phyloP scores from a whole-genome alignment of 1,140 invertebrate species.

The Magallana gigas region DNA sequence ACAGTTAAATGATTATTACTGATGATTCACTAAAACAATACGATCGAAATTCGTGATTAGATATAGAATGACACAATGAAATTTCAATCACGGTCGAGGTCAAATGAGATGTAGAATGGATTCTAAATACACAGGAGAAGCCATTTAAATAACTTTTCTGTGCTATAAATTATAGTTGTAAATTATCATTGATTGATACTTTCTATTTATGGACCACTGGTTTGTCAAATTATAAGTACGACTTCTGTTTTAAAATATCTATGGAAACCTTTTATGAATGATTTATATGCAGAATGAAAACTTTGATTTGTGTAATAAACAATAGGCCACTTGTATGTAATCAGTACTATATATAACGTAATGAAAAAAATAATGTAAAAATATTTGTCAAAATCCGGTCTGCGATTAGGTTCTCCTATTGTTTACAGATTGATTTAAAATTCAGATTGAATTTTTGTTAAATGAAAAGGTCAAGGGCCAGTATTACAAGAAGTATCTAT shows the following conservation, averaged over 20 bases:
- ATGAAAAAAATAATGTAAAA: too few species aligned
- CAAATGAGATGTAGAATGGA: neutral
- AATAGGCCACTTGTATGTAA: too few species aligned
- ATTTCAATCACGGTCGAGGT: neutral
- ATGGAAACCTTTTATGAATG: too few species aligned
- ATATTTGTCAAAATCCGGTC: too few species aligned
- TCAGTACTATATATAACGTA: too few species aligned
- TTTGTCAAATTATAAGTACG: neutral
- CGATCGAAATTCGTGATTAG: slow-evolving; percentile 3
- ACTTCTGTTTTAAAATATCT: too few species aligned
- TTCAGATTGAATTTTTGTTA: neutral
- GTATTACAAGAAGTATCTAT: neutral
- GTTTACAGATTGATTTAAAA: too few species aligned
- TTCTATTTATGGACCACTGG: neutral
- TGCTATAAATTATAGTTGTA: neutral
- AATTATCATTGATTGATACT: neutral
- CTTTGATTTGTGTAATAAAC: too few species aligned
- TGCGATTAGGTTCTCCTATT: too few species aligned
- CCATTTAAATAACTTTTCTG: neutral
- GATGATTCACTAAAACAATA: neutral
- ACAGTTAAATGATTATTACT: neutral
- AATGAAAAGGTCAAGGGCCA: neutral
- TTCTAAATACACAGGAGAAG: neutral
- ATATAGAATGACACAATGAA: slow-evolving; percentile 6
- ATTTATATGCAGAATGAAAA: too few species aligned